Percentiles rank a stretch among this genome's conserved stretches.
Evolutionary conservation across 2,888 invertebrate genomes (phyloP).

Genomic region (Latrodectus elegans): DNA sequence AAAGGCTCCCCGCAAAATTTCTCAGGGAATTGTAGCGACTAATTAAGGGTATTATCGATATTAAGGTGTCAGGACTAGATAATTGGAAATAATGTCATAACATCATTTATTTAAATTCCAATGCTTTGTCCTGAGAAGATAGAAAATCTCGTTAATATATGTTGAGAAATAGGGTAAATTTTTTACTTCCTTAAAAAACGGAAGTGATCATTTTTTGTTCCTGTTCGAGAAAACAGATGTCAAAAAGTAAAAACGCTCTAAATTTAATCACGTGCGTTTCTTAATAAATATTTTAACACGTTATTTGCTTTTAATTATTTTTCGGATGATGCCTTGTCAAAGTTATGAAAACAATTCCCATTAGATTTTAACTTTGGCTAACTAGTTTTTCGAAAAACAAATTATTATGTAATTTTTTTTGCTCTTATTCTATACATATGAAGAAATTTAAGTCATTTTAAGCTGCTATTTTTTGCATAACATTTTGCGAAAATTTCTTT

Average conservation of each 20-base stretch:
- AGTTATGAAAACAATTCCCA: conserved; percentile 11
- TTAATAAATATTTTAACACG: conserved; percentile 37
- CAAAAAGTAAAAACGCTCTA: not conserved
- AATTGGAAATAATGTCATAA: conserved; percentile 69
- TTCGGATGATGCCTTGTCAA: conserved; percentile 12
- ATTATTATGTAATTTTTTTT: conserved; percentile 11
- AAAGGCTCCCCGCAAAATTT: conserved; percentile 17
- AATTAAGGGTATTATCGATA: conserved; percentile 69
- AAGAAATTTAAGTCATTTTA: no score
- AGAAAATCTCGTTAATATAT: conserved; percentile 12
- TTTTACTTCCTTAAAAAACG: conserved; percentile 42
- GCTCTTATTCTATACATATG: not conserved
- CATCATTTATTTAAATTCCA: conserved; percentile 68
- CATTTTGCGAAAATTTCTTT: not conserved
- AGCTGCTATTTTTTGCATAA: no score
- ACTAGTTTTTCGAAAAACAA: conserved; percentile 3
- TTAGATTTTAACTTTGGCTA: not conserved
- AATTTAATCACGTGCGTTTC: conserved; percentile 1
- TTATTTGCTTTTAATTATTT: conserved; percentile 29
- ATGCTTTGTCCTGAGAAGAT: conserved; percentile 13
- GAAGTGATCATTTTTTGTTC: not conserved
- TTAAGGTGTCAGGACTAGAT: conserved; percentile 62
- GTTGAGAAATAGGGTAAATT: not conserved
- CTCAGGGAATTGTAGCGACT: conserved; percentile 62
- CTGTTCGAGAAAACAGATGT: conserved; percentile 4